Base-by-base conservation (phyloP, 2,113 vertebrate species). In the Syngnathus scovelli region DNA sequence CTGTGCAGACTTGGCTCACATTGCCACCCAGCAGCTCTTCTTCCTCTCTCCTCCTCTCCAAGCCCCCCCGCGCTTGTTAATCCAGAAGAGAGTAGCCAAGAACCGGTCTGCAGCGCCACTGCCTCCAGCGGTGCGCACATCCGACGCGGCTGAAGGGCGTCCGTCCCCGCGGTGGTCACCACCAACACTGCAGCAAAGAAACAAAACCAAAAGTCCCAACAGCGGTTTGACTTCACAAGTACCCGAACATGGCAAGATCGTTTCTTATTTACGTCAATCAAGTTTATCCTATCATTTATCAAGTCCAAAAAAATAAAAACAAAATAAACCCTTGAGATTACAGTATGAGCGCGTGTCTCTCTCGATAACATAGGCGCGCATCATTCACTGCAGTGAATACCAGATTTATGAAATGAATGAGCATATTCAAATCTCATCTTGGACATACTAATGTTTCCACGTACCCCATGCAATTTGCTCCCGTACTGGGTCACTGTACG, bases 61-160 rank as follows among this genome's bases (percentile, higher is more conserved):
- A 66, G 8, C 62, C 55, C 75, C 67, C 72, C 64, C 56, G 71
- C 16, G 71, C 68, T 19, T 84, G 81, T 78, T 84, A 64, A 66
- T 69, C 63, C 60, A 52, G 67, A 69, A 73, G 68, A 36, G 38
- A 16, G 21, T 10, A 62, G 67, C 67, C 55, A 66, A 70, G 60
- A n/a, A 7, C 61, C 71, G 67, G 70, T 83, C 82, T 74, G 83
- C 70, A 71, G 75, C 84, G 83, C 76, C 75, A 90, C 87, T 85
- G 90, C 90, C 88, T 90, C 91, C 85, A 88, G 91, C 78, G 90
- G 91, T 85, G 85, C 77, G 58, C 76, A 54, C 64, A 69, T 77
- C 78, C 67, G 86, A 70, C 80, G 77, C 68, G 68, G 80, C 68
- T 70, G 64, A 76, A 75, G 71, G 70, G 71, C 72, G 72, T 68